Base-by-base conservation (phyloP, 2,797 vertebrate genomes). In the Choloepus didactylus region DNA sequence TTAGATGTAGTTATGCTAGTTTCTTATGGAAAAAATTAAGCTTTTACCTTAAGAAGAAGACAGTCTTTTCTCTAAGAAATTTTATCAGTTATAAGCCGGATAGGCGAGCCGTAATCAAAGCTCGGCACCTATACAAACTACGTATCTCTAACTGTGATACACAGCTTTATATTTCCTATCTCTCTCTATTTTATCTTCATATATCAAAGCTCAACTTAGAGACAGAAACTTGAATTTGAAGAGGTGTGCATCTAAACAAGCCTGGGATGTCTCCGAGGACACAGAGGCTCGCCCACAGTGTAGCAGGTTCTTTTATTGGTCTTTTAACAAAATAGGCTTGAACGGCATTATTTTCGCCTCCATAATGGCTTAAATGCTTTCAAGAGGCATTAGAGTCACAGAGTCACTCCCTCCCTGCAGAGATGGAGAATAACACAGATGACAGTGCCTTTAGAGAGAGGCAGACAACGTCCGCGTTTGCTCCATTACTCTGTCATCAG, bases 401-500 rank as follows among this genome's bases (percentile, higher is more conserved):
- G 72, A 97, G 82, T 15, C 80, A 49, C 95, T 94, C 75, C n/a
- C 66, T 93, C 89, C 87, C 75, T 19, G 1, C 35, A 89, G 86
- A 95, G 94, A 96, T 12, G 64, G 95, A 96, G 97, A 98, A 91
- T 96, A 96, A 97, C 91, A 93, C 92, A 95, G 97, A 97, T 97
- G 97, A 98, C 93, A 96, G 81, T 94, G 94, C 96, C 84, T 96
- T 97, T 98, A 93, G 94, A 98, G 98, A 97, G 72, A 96, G 5
- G 14, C 95, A 95, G 96, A 98, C 96, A 97, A 96, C 93, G 96
- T 89, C 95, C 1, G 18, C 6, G 90, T 94, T 98, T 96, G 97
- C 98, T 97, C 98, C 98, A 98, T 98, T 98, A 98, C 98, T 98
- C 98, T 98, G 98, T 98, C 98, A 98, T 98, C 98, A 96, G 97